Base-by-base conservation (phyloP, 2,797 vertebrate species). In the Rhinella marina region DNA sequence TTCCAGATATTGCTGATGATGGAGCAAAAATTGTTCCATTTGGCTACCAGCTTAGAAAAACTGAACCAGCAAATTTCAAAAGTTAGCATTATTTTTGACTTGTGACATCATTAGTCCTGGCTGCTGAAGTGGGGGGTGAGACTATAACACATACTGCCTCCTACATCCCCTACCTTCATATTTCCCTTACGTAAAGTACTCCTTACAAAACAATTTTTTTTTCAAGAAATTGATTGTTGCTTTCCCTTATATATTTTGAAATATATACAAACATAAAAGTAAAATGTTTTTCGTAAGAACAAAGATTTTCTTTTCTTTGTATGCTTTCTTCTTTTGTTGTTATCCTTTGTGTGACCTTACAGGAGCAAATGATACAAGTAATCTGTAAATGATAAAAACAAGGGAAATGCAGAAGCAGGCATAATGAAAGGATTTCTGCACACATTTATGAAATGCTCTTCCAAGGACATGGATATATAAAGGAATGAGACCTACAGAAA, bases 401-500 rank as follows among this genome's bases (percentile, higher is more conserved):
- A 66, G 41, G 62, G 57, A 64, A 61, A 64, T 77, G 29, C 70
- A 75, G 57, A 52, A 73, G 41, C 41, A 41, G 29, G 56, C 54
- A 23, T 17, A 87, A 61, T 61, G 23, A 81, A 50, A 77, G 29
- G 0, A 54, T 76, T 52, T 84, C 23, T 88, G 68, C 80, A 64
- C 61, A 81, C 59, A 50, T 64, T 81, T 81, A 81, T 64, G 62
- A 90, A 91, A 88, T 75, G 25, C 80, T 90, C 86, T 81, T 32
- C 84, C 78, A 88, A 91, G 90, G 91, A 70, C 87, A 90, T 87
- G 5, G 84, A 70, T 83, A 54, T 48, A 56, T 27, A 56, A 57
- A 21, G 68, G 52, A 89, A 91, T 91, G 77, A 88, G 90, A 91
- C 84, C 86, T 82, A 2, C 77, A 87, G 90, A 88, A 90, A 79